phyloP scores from a whole-genome alignment of 2,888 invertebrate genomes.

The Hirtodrosophila confusa region DNA sequence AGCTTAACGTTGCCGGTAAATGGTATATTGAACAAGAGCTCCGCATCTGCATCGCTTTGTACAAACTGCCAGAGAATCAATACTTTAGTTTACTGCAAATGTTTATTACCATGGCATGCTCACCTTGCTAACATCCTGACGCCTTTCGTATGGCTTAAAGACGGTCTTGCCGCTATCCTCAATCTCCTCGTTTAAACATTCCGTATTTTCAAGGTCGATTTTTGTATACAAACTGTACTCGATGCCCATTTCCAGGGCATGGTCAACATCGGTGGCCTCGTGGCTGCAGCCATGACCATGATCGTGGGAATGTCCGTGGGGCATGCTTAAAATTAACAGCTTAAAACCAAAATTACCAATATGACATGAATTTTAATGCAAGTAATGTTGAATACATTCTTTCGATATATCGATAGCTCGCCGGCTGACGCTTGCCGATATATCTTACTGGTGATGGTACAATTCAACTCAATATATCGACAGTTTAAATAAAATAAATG shows the following conservation, averaged over 20 bases:
- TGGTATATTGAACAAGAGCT: constrained; percentile 97
- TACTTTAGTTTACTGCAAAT: neutral
- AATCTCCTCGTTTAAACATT: constrained; percentile 94
- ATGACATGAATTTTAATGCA: constrained; percentile 47
- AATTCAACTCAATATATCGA: constrained; percentile 9
- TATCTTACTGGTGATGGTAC: neutral
- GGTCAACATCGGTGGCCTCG: constrained; percentile 82
- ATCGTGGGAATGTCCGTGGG: constrained; percentile 83
- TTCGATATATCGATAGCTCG: constrained; percentile 36
- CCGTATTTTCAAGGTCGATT: constrained; percentile 93
- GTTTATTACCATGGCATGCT: neutral
- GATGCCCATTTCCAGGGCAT: constrained; percentile 83
- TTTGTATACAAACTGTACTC: constrained; percentile 91
- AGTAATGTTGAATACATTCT: constrained; percentile 31
- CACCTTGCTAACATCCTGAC: constrained; percentile 91
- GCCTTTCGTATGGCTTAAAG: constrained; percentile 96
- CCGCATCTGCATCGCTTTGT: constrained; percentile 98
- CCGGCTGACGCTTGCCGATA: neutral
- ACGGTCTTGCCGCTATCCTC: constrained; percentile 95
- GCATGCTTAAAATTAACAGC: constrained; percentile 66
- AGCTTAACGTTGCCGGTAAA: constrained; percentile 98
- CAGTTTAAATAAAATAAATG: neutral
- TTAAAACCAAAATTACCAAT: constrained; percentile 11
- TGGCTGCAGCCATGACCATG: constrained; percentile 81
- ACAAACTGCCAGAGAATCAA: constrained; percentile 89